Percentiles rank a stretch among this genome's conserved stretches.
These are phyloP conservation scores for Falco rusticolus DNA, from an alignment of 2,797 vertebrate genomes.

Conservation along the genomic window DNA sequence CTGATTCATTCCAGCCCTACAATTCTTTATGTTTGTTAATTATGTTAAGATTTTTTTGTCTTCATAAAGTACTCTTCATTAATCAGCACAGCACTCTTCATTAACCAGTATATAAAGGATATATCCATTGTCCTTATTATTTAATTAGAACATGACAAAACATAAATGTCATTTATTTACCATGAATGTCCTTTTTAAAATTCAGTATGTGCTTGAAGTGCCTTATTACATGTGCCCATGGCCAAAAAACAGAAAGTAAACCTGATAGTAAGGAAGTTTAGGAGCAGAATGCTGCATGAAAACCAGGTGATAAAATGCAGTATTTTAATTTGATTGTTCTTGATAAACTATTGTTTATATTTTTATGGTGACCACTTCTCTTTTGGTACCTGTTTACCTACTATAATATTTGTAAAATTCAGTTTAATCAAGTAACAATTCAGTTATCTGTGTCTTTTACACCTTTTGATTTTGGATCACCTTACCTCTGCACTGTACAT, in stretches of 20 bases:
- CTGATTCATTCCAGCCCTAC: not conserved
- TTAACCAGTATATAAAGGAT: slow-evolving; percentile 4
- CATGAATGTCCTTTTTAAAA: not conserved
- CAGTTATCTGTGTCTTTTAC: no score
- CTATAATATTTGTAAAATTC: not conserved
- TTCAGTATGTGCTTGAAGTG: not conserved
- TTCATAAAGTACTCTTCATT: not conserved
- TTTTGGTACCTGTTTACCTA: not conserved
- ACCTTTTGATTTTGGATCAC: not conserved
- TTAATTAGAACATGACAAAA: not conserved
- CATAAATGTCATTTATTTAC: not conserved
- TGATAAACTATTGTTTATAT: not conserved
- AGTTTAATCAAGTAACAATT: not conserved
- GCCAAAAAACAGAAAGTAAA: not conserved
- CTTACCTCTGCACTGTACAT: no score
- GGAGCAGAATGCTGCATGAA: not conserved
- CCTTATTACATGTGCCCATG: not conserved
- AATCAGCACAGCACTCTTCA: not conserved
- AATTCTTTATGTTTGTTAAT: not conserved
- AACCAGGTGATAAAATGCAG: not conserved
- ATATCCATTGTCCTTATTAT: not conserved
- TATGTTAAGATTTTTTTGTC: not conserved
- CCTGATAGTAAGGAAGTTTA: not conserved
- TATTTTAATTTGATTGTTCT: not conserved
- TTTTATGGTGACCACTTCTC: not conserved